Conservation (phyloP, 2,888 invertebrate genomes). For the Creontiades dilutus region DNA sequence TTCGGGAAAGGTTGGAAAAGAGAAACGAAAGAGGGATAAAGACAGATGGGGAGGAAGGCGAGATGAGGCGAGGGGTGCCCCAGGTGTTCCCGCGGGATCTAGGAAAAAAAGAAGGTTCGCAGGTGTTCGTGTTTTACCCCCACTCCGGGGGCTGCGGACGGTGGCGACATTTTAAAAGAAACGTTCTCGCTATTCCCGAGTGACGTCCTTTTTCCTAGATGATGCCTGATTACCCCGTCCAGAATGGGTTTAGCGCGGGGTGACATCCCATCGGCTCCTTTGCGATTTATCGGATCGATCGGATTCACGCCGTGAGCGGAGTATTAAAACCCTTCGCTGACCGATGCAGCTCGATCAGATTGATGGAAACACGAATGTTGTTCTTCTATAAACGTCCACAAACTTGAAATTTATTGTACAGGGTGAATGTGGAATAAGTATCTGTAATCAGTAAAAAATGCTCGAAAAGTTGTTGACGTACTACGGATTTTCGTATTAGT, state of each 20-base stretch:
- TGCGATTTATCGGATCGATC: slow-evolving; percentile 32
- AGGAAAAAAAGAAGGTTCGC: slow-evolving; percentile 8
- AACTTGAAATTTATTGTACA: no score
- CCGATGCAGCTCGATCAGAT: not conserved
- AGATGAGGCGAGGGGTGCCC: not conserved
- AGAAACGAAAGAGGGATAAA: slow-evolving; percentile 3
- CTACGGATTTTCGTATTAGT: no score
- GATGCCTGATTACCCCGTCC: slow-evolving; percentile 28
- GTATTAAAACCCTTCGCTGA: not conserved
- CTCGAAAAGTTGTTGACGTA: no score
- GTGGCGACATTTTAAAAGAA: not conserved
- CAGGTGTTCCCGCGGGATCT: slow-evolving; percentile 30
- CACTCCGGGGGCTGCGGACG: not conserved
- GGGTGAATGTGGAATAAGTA: no score
- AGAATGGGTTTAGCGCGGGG: slow-evolving; percentile 18
- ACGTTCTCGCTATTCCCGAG: not conserved
- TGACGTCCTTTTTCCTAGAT: slow-evolving; percentile 15
- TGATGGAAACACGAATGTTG: slow-evolving; percentile 5
- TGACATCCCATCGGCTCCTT: slow-evolving; percentile 32
- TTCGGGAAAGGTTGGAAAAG: not conserved
- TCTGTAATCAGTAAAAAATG: no score
- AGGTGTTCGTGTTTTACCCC: slow-evolving; percentile 32
- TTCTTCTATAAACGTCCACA: no score
- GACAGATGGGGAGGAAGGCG: not conserved
- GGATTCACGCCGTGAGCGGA: not conserved